Percentiles rank a stretch among this genome's conserved stretches.
Conservation (phyloP, 2,888 invertebrate genomes). For the Campoletis raptor region DNA sequence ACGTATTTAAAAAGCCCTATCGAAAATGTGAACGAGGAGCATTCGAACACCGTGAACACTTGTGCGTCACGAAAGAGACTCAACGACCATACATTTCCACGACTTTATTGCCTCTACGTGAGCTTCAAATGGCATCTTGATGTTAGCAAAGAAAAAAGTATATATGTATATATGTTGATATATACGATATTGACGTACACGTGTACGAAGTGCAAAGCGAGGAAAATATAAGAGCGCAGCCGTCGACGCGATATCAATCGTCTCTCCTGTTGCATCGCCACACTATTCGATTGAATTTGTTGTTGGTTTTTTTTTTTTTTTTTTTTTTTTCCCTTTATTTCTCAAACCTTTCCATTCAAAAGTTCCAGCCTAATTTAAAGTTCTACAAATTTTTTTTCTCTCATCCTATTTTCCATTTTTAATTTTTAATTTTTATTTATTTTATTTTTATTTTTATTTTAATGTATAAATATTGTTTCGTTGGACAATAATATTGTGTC, state of each 20-base stretch:
- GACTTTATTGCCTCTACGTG: constrained; percentile 56
- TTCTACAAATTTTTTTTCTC: neutral
- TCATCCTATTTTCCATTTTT: neutral
- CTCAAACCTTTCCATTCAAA: neutral
- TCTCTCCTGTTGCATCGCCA: constrained; percentile 25
- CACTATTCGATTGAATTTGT: constrained; percentile 38
- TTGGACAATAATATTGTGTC: neutral
- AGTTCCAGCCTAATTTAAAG: neutral
- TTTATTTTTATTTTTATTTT: no score
- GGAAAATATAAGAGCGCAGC: constrained; percentile 8
- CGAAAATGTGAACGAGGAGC: constrained; percentile 6
- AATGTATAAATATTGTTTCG: neutral
- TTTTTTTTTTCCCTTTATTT: neutral
- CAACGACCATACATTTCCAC: constrained; percentile 38
- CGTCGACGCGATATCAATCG: constrained; percentile 52
- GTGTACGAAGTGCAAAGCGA: constrained; percentile 15
- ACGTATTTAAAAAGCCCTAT: neutral
- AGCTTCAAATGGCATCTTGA: constrained; percentile 40
- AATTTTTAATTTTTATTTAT: no score
- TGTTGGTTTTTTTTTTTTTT: no score
- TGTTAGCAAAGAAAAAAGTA: constrained; percentile 37
- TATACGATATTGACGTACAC: constrained; percentile 15
- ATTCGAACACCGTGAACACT: neutral
- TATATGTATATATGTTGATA: constrained; percentile 8
- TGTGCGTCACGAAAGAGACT: constrained; percentile 26